These are phyloP conservation scores for Hypsibius dujardini DNA, from an alignment of 1,140 invertebrate genomes.

Conservation along the genomic window DNA sequence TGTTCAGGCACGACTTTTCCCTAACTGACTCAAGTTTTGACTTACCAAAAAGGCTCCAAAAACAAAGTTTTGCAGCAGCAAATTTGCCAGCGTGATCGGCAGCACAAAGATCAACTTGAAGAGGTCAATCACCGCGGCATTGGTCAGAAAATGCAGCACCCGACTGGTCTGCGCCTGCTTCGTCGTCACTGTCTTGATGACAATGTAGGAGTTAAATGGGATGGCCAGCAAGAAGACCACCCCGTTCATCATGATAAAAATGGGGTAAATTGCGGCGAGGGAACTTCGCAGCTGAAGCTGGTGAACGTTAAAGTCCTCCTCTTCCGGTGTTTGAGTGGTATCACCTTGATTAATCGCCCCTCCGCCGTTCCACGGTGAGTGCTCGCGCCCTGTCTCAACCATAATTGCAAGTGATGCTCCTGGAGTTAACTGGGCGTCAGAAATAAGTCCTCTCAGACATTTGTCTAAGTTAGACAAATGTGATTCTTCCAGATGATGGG, in stretches of 20 bases:
- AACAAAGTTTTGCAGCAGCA: conserved; percentile 9
- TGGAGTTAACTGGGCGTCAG: too few species aligned
- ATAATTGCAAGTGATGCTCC: too few species aligned
- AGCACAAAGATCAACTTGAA: neutral
- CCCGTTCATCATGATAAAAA: neutral
- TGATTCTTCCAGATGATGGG: too few species aligned
- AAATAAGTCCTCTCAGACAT: too few species aligned
- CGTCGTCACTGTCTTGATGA: neutral
- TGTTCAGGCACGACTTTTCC: neutral
- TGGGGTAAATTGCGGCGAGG: neutral
- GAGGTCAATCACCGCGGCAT: neutral
- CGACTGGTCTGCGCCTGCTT: neutral
- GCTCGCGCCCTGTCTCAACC: too few species aligned
- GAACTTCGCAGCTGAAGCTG: neutral
- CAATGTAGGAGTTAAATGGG: neutral
- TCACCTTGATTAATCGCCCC: too few species aligned
- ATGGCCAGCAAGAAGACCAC: neutral
- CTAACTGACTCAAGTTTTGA: neutral
- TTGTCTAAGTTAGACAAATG: too few species aligned
- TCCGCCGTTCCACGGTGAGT: too few species aligned
- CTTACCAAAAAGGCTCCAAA: conserved; percentile 6
- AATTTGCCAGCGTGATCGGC: conserved; percentile 1
- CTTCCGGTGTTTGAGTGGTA: too few species aligned
- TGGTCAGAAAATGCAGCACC: neutral
- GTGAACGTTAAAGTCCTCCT: too few species aligned